phyloP scores from a whole-genome alignment of 2,888 invertebrate species.

The Drosophila differens region DNA sequence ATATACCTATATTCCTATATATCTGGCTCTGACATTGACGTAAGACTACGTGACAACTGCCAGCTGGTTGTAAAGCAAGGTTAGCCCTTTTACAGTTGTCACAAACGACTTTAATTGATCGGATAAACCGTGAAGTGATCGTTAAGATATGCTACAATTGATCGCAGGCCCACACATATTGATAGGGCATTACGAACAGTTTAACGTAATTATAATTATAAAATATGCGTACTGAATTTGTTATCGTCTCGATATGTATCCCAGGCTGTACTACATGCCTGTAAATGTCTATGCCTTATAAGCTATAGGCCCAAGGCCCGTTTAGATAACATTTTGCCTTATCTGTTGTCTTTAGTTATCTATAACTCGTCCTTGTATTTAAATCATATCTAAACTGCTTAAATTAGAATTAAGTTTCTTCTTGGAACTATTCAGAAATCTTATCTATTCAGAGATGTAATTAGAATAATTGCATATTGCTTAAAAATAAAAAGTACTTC shows the following conservation, averaged over 20 bases:
- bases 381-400: not conserved
- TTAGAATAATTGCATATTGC: not conserved
- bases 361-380: not conserved
- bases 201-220: not conserved
- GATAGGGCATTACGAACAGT: conserved; percentile 2
- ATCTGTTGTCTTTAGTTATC: not conserved
- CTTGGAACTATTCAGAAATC: not conserved
- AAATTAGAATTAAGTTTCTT: not conserved
- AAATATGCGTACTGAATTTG: not conserved
- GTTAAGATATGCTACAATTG: conserved; percentile 27
- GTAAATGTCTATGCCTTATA: not conserved
- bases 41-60: conserved; percentile 66
- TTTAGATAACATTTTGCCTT: not conserved
- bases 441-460: not conserved
- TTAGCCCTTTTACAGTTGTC: conserved; percentile 53
- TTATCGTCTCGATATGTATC: conserved; percentile 2
- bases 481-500: not conserved
- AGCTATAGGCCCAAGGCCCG: not conserved
- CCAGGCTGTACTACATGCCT: not conserved
- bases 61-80: conserved; percentile 48
- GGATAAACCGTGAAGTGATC: conserved; percentile 46
- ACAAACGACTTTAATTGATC: conserved; percentile 46
- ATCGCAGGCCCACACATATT: conserved; percentile 20
- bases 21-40: conserved; percentile 59
- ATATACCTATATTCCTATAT: not conserved